These are phyloP conservation scores for Actinemys pallida DNA, from an alignment of 2,113 vertebrate genomes.

Conservation along the genomic window DNA sequence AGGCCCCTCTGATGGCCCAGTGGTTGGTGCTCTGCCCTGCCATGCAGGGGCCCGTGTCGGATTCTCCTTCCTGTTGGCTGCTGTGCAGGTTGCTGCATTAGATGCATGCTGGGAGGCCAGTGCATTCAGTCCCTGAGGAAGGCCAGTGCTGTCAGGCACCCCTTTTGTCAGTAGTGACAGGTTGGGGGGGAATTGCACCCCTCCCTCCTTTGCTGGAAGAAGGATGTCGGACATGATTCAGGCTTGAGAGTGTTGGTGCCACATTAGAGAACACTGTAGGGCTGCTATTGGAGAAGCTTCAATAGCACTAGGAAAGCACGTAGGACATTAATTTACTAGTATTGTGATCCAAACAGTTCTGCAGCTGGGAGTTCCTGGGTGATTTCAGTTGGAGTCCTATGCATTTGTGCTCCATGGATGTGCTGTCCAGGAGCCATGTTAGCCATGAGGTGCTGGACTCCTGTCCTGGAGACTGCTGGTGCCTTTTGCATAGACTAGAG, in stretches of 20 bases:
- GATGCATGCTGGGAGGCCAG: neutral
- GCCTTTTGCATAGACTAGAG: neutral
- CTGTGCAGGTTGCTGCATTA: neutral
- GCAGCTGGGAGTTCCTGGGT: neutral
- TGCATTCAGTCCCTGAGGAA: neutral
- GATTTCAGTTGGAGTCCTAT: neutral
- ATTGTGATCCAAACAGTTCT: neutral
- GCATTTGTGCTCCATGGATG: neutral
- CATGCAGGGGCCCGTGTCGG: neutral
- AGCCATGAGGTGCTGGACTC: neutral
- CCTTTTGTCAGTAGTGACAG: no score
- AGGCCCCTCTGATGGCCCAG: neutral
- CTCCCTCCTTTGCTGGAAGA: neutral
- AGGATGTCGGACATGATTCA: neutral
- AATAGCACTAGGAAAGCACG: neutral
- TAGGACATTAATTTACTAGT: no score
- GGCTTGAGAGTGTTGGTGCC: neutral
- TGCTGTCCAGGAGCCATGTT: neutral
- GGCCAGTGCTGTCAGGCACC: no score
- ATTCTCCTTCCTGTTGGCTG: neutral
- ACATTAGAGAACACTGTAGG: neutral
- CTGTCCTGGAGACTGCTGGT: neutral
- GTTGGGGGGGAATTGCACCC: neutral
- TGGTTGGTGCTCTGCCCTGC: neutral
- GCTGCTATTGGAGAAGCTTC: neutral